Conservation (phyloP, 2,797 vertebrate genomes). For the Sebastes steindachneri region DNA sequence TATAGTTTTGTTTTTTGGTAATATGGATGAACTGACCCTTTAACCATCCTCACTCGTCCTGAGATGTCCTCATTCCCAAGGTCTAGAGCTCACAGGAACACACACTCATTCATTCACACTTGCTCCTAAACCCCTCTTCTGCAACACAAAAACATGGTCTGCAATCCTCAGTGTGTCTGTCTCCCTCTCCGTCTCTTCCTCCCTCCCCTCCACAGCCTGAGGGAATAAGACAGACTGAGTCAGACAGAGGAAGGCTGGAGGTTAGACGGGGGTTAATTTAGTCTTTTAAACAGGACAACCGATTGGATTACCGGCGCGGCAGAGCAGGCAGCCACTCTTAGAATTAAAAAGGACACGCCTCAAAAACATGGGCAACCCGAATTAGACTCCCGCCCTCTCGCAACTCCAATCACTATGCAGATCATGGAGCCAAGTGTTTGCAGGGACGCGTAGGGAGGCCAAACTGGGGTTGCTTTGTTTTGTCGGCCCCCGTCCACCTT, state of each 20-base stretch:
- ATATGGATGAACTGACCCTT: background rate
- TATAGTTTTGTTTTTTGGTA: background rate
- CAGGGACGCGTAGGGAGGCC: conserved; percentile 33
- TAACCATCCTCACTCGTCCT: conserved; percentile 3
- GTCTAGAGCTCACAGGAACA: conserved; percentile 13
- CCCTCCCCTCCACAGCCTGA: conserved; percentile 20
- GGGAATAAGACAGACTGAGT: conserved; percentile 41
- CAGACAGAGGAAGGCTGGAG: conserved; percentile 60
- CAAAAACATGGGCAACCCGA: conserved; percentile 54
- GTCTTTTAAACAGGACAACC: conserved; percentile 71
- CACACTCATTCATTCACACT: conserved; percentile 12
- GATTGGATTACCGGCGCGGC: conserved; percentile 68
- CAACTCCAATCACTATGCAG: conserved; percentile 60
- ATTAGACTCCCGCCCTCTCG: conserved; percentile 33
- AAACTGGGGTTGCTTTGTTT: conserved; percentile 66
- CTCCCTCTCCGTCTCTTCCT: conserved; percentile 8
- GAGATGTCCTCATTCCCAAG: conserved; percentile 25
- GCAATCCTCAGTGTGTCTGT: conserved; percentile 28
- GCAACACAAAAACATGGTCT: conserved; percentile 46
- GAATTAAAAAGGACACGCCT: conserved; percentile 76
- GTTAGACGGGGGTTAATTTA: conserved; percentile 79
- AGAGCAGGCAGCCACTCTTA: conserved; percentile 56
- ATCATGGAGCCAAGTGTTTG: conserved; percentile 60
- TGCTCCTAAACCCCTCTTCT: background rate
- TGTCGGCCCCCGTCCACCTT: conserved; percentile 31